A percentile compares a stretch with the other conserved stretches of the same genome.
Evolutionary conservation across 2,888 invertebrate genomes (phyloP).

Genomic region (Tetragnatha montana): DNA sequence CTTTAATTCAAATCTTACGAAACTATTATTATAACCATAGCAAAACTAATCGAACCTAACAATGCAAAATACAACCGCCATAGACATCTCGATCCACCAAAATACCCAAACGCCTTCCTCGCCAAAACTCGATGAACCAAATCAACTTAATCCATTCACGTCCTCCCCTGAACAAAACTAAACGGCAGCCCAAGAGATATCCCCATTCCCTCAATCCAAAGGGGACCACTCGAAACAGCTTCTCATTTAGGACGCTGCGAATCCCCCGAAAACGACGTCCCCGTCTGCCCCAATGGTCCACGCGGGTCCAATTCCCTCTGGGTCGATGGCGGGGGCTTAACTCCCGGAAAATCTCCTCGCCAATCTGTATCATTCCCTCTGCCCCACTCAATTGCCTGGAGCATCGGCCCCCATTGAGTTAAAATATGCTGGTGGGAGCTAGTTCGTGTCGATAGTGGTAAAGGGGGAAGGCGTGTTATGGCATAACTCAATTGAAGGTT

Average conservation of each 20-base stretch:
- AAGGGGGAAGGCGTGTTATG: not conserved
- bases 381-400: constrained; percentile 44
- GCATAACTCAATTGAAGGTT: too few relatives aligned
- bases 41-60: too few relatives aligned
- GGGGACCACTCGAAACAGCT: not conserved
- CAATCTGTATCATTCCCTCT: constrained; percentile 20
- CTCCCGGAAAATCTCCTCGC: not conserved
- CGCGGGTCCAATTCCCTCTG: not conserved
- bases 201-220: too few relatives aligned
- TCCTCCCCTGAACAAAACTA: too few relatives aligned
- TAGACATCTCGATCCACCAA: too few relatives aligned
- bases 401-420: constrained; percentile 4
- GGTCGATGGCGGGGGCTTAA: not conserved
- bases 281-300: not conserved
- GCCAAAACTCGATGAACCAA: too few relatives aligned
- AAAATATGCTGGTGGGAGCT: not conserved
- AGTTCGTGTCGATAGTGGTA: not conserved
- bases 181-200: too few relatives aligned
- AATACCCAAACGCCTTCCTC: too few relatives aligned
- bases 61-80: too few relatives aligned
- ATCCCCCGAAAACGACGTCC: not conserved
- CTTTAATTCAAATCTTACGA: too few relatives aligned
- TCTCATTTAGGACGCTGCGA: not conserved
- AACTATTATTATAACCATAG: too few relatives aligned
- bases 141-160: too few relatives aligned